A percentile compares a stretch with the other conserved stretches of the same genome.
Conservation (phyloP, 2,888 invertebrate genomes). For the Cryptophagus acutangulus region DNA sequence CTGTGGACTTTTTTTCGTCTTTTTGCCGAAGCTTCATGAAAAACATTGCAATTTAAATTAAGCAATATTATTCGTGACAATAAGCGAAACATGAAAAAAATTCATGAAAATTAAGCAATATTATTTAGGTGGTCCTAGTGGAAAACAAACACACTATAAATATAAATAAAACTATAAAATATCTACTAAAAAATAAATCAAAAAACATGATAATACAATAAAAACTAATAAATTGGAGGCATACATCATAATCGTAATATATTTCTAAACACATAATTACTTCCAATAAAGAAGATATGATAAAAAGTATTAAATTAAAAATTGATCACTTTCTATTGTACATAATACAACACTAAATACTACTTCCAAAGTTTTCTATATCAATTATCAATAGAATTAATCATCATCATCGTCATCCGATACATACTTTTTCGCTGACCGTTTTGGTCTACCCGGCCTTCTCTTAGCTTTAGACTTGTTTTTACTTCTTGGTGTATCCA, state of each 20-base stretch:
- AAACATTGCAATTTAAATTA: too few species aligned
- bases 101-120: too few species aligned
- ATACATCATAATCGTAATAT: not conserved
- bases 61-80: too few species aligned
- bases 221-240: not conserved
- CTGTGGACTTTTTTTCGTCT: too few species aligned
- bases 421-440: conserved; percentile 52
- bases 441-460: conserved; percentile 47
- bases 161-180: not conserved
- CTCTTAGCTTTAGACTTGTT: conserved; percentile 41
- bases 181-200: not conserved
- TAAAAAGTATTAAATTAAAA: not conserved
- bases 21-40: too few species aligned
- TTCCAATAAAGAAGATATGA: not conserved
- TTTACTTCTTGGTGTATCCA: conserved; percentile 42
- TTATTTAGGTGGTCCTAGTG: not conserved
- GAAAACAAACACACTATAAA: conserved; percentile 3
- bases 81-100: too few species aligned
- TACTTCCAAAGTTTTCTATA: too few species aligned
- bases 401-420: conserved; percentile 51
- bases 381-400: not conserved
- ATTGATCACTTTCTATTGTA: not conserved
- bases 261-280: not conserved
- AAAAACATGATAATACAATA: not conserved
- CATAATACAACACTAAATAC: too few species aligned